Evolutionary conservation across 2,113 vertebrate species (phyloP).

Genomic region (Benthochromis sp.): DNA sequence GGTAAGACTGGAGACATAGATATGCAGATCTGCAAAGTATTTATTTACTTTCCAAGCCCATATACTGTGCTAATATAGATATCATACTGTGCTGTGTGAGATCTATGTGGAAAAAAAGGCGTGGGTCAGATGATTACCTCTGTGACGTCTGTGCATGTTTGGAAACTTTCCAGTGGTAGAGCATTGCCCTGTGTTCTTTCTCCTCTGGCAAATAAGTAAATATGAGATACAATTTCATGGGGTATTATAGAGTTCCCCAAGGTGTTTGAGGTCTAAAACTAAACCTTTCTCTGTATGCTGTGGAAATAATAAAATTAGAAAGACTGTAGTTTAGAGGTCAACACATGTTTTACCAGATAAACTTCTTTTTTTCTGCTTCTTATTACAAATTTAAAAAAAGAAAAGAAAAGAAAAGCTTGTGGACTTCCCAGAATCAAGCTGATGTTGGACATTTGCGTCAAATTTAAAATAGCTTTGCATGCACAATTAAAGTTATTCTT

Average conservation of each 20-base stretch:
- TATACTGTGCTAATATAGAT: not conserved
- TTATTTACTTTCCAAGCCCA: not conserved
- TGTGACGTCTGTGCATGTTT: not conserved
- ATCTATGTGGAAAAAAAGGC: not conserved
- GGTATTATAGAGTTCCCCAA: not conserved
- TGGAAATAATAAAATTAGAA: not conserved
- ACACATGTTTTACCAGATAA: not conserved
- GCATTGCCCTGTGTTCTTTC: not conserved
- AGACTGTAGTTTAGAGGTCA: not conserved
- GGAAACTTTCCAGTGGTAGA: not conserved
- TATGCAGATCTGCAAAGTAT: not conserved
- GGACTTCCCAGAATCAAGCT: not conserved
- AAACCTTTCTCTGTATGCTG: not conserved
- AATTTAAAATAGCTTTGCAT: not conserved
- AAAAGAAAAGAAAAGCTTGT: not conserved
- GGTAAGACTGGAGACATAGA: not conserved
- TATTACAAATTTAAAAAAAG: not conserved
- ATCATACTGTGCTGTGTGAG: not conserved
- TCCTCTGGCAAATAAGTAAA: not conserved
- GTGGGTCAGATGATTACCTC: not conserved
- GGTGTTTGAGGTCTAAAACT: not conserved
- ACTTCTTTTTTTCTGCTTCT: not conserved
- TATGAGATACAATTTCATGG: not conserved
- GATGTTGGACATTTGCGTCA: not conserved
- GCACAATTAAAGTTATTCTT: constrained; percentile 1